phyloP scores from a whole-genome alignment of 2,113 vertebrate genomes.

The Rutilus rutilus region DNA sequence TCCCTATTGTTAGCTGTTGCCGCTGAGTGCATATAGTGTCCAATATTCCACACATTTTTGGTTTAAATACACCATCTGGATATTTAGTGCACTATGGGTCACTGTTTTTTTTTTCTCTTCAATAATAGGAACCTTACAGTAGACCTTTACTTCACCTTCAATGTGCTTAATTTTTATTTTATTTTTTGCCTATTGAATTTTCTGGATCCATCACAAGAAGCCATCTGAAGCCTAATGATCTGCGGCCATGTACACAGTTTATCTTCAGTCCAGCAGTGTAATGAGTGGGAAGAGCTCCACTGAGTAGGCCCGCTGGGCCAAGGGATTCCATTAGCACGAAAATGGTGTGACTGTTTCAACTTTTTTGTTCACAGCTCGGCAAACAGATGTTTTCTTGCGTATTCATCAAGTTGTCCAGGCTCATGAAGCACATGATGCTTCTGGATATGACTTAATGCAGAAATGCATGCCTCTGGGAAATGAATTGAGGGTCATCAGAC shows the following conservation, averaged over 20 bases:
- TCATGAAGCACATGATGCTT: slow-evolving; percentile 9
- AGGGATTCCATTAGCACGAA: slow-evolving; percentile 52
- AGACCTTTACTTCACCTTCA: neutral
- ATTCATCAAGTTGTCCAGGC: slow-evolving; percentile 42
- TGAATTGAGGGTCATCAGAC: neutral
- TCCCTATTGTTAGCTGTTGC: neutral
- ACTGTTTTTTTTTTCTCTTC: neutral
- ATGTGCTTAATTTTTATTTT: neutral
- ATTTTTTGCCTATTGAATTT: neutral
- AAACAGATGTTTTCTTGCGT: slow-evolving; percentile 50
- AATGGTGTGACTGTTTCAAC: slow-evolving; percentile 26
- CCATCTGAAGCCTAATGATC: slow-evolving; percentile 55
- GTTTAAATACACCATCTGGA: neutral
- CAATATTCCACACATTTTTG: neutral
- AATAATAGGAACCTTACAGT: neutral
- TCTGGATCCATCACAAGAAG: slow-evolving; percentile 29
- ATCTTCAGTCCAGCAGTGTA: slow-evolving; percentile 51
- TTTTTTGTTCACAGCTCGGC: slow-evolving; percentile 48
- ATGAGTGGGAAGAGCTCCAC: slow-evolving; percentile 53
- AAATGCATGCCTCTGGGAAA: neutral
- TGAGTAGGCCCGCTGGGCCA: slow-evolving; percentile 46
- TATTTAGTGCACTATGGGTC: too few species aligned
- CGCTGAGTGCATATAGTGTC: neutral
- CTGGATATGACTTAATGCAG: slow-evolving; percentile 20
- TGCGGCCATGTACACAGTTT: slow-evolving; percentile 57